These are phyloP conservation scores for Amiota minor DNA, from an alignment of 2,888 invertebrate species.

Conservation along the genomic window DNA sequence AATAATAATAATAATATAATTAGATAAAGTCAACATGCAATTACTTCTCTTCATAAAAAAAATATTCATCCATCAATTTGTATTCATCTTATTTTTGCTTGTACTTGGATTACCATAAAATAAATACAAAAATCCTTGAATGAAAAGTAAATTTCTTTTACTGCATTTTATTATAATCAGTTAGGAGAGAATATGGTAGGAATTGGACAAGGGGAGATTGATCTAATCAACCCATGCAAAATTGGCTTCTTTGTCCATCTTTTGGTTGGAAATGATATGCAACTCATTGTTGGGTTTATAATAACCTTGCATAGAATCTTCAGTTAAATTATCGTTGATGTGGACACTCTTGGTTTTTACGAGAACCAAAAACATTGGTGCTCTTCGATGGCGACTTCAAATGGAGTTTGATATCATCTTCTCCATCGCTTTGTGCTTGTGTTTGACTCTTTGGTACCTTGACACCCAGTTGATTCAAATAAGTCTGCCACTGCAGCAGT, in stretches of 20 bases:
- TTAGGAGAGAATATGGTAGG: background rate
- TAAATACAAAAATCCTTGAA: conserved; percentile 48
- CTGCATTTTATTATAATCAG: background rate
- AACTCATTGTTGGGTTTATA: conserved; percentile 66
- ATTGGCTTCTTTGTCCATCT: conserved; percentile 62
- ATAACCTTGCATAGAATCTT: conserved; percentile 48
- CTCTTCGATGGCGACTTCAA: conserved; percentile 47
- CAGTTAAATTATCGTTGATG: conserved; percentile 42
- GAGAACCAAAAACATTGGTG: conserved; percentile 54
- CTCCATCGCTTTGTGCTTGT: conserved; percentile 29
- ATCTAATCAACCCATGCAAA: conserved; percentile 68
- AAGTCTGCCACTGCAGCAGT: conserved; percentile 70
- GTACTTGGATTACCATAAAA: conserved; percentile 57
- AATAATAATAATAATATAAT: conserved; percentile 39
- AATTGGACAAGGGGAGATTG: background rate
- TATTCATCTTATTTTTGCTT: conserved; percentile 58
- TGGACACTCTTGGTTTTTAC: conserved; percentile 55
- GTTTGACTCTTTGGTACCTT: conserved; percentile 43
- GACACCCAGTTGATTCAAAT: conserved; percentile 63
- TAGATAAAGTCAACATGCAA: conserved; percentile 39
- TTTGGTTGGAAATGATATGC: conserved; percentile 51
- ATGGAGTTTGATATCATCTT: conserved; percentile 45
- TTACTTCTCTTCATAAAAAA: conserved; percentile 45
- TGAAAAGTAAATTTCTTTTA: background rate
- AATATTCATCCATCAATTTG: conserved; percentile 54